Evolutionary conservation across 2,888 invertebrate species (phyloP).

Genomic region (Eucera pruinosa): DNA sequence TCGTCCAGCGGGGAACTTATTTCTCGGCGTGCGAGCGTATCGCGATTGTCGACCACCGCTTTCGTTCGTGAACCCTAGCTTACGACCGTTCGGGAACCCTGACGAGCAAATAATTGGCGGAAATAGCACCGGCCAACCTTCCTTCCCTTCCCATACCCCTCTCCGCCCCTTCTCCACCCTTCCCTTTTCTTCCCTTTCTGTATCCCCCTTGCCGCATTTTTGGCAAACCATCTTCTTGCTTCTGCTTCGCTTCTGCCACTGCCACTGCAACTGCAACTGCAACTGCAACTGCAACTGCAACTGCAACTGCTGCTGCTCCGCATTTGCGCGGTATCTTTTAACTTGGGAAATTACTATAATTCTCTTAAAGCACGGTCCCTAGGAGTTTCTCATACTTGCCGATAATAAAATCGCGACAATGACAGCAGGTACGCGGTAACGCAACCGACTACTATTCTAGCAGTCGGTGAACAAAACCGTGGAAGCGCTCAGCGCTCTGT

Average conservation of each 20-base stretch:
- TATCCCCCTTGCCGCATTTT: too few species aligned
- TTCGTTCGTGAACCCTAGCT: conserved; percentile 25
- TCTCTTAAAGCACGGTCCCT: neutral
- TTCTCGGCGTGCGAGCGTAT: conserved; percentile 34
- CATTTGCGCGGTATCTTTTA: too few species aligned
- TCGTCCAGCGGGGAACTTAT: conserved; percentile 43
- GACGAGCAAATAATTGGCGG: conserved; percentile 50
- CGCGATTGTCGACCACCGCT: conserved; percentile 38
- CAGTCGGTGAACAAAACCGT: neutral
- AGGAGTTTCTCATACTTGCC: neutral
- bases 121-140: conserved; percentile 8
- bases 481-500: conserved; percentile 46
- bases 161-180: too few species aligned
- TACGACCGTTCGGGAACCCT: conserved; percentile 20
- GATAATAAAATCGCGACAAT: conserved; percentile 35
- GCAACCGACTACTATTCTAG: conserved; percentile 2
- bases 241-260: too few species aligned
- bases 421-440: conserved; percentile 1
- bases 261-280: too few species aligned
- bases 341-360: conserved; percentile 3
- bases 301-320: too few species aligned
- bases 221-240: too few species aligned
- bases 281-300: too few species aligned
- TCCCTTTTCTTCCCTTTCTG: too few species aligned
- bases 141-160: too few species aligned